phyloP scores from a whole-genome alignment of 2,797 vertebrate species.

The Steatocranus sp. region DNA sequence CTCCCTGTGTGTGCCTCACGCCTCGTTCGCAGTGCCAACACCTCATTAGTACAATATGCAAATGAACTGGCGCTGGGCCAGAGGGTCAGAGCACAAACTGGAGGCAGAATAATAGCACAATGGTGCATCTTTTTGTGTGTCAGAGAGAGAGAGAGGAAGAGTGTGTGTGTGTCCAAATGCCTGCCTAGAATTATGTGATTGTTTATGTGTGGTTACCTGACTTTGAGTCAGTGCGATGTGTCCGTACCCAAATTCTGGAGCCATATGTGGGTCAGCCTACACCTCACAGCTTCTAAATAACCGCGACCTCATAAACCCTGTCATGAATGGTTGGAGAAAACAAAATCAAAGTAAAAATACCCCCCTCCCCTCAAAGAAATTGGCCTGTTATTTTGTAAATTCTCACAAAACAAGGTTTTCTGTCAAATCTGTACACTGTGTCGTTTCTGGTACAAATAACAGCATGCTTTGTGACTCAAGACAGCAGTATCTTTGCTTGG shows the following conservation, averaged over 20 bases:
- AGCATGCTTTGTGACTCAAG: not conserved
- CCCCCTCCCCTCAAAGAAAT: not conserved
- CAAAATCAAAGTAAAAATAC: not conserved
- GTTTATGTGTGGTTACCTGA: constrained; percentile 17
- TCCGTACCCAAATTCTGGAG: not conserved
- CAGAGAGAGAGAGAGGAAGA: not conserved
- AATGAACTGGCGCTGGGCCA: constrained; percentile 78
- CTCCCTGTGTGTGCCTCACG: constrained; percentile 47
- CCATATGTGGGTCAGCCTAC: not conserved
- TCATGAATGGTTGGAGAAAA: not conserved
- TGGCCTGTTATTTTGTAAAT: not conserved
- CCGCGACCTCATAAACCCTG: not conserved
- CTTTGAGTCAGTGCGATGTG: not conserved
- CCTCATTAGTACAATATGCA: constrained; percentile 83
- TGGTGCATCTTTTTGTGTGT: constrained; percentile 36
- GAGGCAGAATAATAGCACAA: constrained; percentile 69
- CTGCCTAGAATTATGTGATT: not conserved
- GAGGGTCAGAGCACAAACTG: constrained; percentile 75
- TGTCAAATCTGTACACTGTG: not conserved
- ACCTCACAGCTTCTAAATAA: constrained; percentile 2
- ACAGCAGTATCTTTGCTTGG: constrained; percentile 5
- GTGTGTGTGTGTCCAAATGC: constrained; percentile 1
- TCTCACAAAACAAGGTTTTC: not conserved
- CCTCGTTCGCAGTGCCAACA: constrained; percentile 69
- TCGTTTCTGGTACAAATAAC: not conserved